Percentiles rank a stretch among this genome's conserved stretches.
phyloP scores from a whole-genome alignment of 2,888 invertebrate genomes.

The Mesochorus sp. region DNA sequence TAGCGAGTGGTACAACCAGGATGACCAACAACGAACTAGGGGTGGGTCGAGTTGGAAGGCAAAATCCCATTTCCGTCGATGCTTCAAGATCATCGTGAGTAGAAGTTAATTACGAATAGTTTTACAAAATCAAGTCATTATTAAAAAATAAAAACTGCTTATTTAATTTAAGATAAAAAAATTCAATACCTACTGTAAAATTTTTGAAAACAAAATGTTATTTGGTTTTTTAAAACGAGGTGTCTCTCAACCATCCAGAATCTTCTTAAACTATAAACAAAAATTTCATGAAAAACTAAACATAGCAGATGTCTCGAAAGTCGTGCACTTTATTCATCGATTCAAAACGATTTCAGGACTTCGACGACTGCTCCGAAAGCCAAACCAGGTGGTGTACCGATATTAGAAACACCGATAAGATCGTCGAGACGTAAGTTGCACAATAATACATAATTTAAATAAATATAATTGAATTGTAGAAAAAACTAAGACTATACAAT shows the following conservation, averaged over 20 bases:
- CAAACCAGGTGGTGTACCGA: constrained; percentile 57
- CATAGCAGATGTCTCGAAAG: too few relatives aligned
- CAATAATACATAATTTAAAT: background rate
- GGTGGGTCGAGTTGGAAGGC: constrained; percentile 31
- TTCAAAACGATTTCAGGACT: constrained; percentile 55
- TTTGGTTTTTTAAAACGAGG: too few relatives aligned
- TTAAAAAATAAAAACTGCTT: too few relatives aligned
- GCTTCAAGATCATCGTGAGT: constrained; percentile 51
- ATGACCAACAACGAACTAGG: constrained; percentile 21
- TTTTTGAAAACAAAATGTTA: too few relatives aligned
- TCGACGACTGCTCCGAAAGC: constrained; percentile 45
- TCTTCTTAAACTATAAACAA: too few relatives aligned
- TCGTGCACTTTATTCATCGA: too few relatives aligned
- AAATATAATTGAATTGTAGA: background rate
- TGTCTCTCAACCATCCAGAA: too few relatives aligned
- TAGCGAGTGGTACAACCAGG: constrained; percentile 36
- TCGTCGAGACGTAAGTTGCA: constrained; percentile 62
- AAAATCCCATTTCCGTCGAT: constrained; percentile 36
- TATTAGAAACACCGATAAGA: constrained; percentile 56
- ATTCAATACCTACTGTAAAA: too few relatives aligned
- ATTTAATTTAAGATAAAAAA: too few relatives aligned
- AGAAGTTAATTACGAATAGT: too few relatives aligned
- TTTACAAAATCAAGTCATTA: too few relatives aligned
- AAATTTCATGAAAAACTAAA: too few relatives aligned
- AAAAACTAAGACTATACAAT: constrained; percentile 20